phyloP scores from a whole-genome alignment of 2,797 vertebrate species.

The Muscicapa comitata region DNA sequence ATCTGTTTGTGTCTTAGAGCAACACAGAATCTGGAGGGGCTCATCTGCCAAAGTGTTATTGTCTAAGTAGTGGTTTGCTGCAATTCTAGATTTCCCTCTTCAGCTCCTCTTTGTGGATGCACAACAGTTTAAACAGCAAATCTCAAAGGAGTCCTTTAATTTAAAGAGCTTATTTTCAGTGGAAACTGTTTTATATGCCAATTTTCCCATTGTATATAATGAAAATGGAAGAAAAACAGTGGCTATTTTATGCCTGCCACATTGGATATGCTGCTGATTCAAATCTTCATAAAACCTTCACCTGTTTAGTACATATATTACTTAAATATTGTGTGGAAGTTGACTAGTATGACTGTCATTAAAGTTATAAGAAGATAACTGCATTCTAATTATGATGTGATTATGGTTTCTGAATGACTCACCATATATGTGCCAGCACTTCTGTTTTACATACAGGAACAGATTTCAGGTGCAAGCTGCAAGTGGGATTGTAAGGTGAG shows the following conservation, averaged over 20 bases:
- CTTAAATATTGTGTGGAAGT: neutral
- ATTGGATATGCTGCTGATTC: neutral
- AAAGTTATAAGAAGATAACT: slow-evolving; percentile 13
- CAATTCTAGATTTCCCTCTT: neutral
- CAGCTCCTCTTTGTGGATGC: neutral
- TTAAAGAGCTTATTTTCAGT: neutral
- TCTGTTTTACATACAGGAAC: neutral
- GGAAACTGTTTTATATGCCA: neutral
- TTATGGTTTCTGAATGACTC: slow-evolving; percentile 22
- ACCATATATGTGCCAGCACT: neutral
- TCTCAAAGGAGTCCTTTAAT: neutral
- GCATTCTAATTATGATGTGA: slow-evolving; percentile 10
- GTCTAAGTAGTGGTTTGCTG: neutral
- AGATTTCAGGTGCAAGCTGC: slow-evolving; percentile 3
- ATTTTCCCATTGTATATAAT: neutral
- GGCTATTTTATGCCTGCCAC: neutral
- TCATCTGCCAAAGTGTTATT: neutral
- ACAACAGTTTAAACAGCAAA: neutral
- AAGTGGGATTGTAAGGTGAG: neutral
- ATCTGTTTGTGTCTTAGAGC: neutral
- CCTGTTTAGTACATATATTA: neutral
- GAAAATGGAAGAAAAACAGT: neutral
- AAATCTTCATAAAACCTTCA: neutral
- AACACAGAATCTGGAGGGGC: neutral
- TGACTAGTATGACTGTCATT: slow-evolving; percentile 8